phyloP scores from a whole-genome alignment of 1,140 invertebrate species.

The Berghia stephanieae region DNA sequence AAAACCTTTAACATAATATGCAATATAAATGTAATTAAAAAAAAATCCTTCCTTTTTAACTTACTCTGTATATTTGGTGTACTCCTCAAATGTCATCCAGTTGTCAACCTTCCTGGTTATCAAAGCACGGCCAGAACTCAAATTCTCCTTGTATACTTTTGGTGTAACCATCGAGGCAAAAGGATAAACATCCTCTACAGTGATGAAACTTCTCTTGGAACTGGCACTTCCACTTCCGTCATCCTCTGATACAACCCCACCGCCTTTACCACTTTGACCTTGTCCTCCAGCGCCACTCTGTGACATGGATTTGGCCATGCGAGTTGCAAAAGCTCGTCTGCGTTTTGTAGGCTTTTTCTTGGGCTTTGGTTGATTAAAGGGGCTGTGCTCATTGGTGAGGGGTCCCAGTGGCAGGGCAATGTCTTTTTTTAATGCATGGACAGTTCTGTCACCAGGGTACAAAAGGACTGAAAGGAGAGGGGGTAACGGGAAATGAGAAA shows the following conservation, averaged over 20 bases:
- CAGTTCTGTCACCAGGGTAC: conserved; percentile 56
- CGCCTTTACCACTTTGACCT: background rate
- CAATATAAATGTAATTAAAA: too few species aligned
- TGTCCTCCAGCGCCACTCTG: background rate
- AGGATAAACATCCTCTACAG: conserved; percentile 43
- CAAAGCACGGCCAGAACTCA: conserved; percentile 60
- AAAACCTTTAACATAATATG: too few species aligned
- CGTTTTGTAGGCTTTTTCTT: too few species aligned
- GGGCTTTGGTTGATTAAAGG: conserved; percentile 36
- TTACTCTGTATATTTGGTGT: conserved; percentile 59
- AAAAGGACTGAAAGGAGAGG: conserved; percentile 58
- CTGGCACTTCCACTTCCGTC: background rate
- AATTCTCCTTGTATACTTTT: conserved; percentile 42
- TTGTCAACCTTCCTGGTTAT: conserved; percentile 52
- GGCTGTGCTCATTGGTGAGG: conserved; percentile 25
- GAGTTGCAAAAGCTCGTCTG: too few species aligned
- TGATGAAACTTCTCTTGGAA: background rate
- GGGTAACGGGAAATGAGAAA: too few species aligned
- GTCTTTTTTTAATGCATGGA: conserved; percentile 37
- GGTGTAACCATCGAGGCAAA: conserved; percentile 36
- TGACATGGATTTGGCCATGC: too few species aligned
- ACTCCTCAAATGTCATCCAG: conserved; percentile 66
- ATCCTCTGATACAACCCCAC: background rate
- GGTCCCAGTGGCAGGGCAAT: conserved; percentile 4
- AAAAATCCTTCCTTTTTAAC: background rate